Conservation (phyloP, 2,797 vertebrate genomes). For the Hypotaenidia okinawae region DNA sequence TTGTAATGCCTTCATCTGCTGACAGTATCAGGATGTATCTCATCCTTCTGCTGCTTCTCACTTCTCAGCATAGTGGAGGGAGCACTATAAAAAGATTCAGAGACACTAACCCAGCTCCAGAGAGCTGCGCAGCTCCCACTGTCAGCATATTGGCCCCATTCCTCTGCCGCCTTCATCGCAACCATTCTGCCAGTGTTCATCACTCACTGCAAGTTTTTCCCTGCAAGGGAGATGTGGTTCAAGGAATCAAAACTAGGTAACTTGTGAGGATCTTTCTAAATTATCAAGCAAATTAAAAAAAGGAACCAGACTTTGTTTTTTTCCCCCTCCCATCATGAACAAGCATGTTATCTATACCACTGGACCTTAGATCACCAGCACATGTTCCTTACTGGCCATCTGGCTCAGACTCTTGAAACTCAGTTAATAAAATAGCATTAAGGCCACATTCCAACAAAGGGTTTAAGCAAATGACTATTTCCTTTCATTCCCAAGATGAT, state of each 20-base stretch:
- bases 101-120: not conserved
- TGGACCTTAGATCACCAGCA: not conserved
- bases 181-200: rapidly evolving
- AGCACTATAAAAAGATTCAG: conserved; percentile 35
- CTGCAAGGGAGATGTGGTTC: not conserved
- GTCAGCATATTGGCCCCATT: not conserved
- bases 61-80: not conserved
- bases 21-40: not conserved
- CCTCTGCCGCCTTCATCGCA: not conserved
- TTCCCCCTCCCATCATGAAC: not conserved
- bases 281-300: not conserved
- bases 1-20: not conserved
- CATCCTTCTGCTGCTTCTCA: not conserved
- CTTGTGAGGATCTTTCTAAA: not conserved
- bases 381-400: not conserved
- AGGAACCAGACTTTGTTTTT: not conserved
- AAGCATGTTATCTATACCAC: not conserved
- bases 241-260: not conserved
- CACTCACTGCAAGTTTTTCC: not conserved
- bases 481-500: not conserved
- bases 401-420: not conserved
- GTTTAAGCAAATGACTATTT: not conserved
- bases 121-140: not conserved
- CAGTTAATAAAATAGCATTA: not conserved
- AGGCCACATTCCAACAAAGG: not conserved